phyloP scores from a whole-genome alignment of 2,113 vertebrate species.

The Sclerurus mexicanus region DNA sequence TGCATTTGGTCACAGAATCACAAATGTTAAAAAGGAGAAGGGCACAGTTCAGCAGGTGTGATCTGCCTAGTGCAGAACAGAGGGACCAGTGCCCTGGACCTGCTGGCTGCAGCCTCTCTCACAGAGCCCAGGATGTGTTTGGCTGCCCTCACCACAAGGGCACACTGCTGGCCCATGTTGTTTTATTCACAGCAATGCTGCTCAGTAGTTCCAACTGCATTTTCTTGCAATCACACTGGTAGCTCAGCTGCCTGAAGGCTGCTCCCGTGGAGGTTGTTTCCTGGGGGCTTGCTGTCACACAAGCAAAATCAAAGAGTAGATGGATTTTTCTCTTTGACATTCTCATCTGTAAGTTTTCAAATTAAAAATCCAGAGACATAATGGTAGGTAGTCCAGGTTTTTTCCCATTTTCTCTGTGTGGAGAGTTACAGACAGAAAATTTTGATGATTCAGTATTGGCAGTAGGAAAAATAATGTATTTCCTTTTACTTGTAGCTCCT shows the following conservation, averaged over 20 bases:
- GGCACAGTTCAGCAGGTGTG: rapidly evolving
- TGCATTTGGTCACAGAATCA: not conserved
- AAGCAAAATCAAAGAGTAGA: not conserved
- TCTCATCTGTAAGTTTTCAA: not conserved
- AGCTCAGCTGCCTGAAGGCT: not conserved
- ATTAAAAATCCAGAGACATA: not conserved
- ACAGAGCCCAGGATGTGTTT: not conserved
- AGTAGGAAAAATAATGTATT: not conserved
- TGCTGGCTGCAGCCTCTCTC: not conserved
- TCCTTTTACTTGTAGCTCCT: not conserved
- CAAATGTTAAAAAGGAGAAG: not conserved
- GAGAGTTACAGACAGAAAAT: not conserved
- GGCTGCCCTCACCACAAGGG: not conserved
- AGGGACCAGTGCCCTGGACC: not conserved
- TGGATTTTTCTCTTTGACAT: not conserved
- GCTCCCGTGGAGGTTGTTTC: not conserved
- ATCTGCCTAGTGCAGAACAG: not conserved
- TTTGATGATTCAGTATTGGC: not conserved
- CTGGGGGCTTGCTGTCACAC: rapidly evolving
- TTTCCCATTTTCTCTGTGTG: not conserved
- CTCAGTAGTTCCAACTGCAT: not conserved
- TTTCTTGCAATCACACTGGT: not conserved
- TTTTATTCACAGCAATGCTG: not conserved
- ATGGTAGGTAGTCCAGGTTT: not conserved
- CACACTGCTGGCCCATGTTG: not conserved